A percentile compares a stretch with the other conserved stretches of the same genome.
phyloP scores from a whole-genome alignment of 2,797 vertebrate species.

The Protonibea diacanthus region DNA sequence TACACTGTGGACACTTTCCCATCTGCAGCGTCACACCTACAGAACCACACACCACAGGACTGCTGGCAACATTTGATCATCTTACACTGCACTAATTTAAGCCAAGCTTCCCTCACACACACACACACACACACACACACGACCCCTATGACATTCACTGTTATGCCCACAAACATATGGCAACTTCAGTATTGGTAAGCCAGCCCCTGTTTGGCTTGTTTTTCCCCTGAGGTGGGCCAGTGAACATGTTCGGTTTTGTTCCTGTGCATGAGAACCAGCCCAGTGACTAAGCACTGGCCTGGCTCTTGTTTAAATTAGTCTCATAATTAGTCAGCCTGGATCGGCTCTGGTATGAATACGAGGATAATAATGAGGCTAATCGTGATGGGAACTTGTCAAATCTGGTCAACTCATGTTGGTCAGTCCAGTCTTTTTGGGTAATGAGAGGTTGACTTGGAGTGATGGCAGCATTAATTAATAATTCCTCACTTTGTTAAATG shows the following conservation, averaged over 20 bases:
- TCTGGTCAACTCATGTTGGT: slow-evolving; percentile 23
- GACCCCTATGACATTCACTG: slow-evolving; percentile 22
- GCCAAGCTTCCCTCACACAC: slow-evolving; percentile 30
- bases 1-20: not conserved
- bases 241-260: slow-evolving; percentile 22
- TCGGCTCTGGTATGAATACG: slow-evolving; percentile 13
- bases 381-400: slow-evolving; percentile 41
- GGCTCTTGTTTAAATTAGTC: slow-evolving; percentile 1
- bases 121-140: slow-evolving; percentile 1
- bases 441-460: not conserved
- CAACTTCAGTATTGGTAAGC: slow-evolving; percentile 9
- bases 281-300: slow-evolving; percentile 23
- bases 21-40: not conserved
- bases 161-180: slow-evolving; percentile 47
- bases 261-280: slow-evolving; percentile 21
- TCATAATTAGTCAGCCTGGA: slow-evolving; percentile 10
- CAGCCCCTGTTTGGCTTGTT: slow-evolving; percentile 2
- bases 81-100: slow-evolving; percentile 76
- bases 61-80: slow-evolving; percentile 64
- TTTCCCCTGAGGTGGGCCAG: slow-evolving; percentile 16
- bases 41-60: slow-evolving; percentile 45
- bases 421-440: not conserved
- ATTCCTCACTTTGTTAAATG: not conserved
- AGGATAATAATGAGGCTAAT: slow-evolving; percentile 24
- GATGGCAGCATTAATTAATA: not conserved